Base-by-base conservation (phyloP, 2,113 vertebrate genomes). In the Chascanopsetta lugubris region DNA sequence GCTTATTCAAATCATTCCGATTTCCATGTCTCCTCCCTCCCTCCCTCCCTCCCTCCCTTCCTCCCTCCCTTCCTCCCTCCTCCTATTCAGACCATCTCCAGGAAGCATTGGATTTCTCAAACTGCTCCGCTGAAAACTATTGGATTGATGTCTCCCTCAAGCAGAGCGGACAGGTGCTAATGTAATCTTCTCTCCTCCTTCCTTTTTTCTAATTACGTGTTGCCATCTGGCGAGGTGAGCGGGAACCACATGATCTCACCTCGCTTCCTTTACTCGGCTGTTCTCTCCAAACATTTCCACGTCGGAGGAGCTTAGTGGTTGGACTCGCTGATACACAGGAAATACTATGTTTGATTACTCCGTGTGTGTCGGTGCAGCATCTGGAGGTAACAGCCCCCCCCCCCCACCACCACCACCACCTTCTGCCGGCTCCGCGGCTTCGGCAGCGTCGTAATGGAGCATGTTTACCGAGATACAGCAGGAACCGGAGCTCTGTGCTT, bases 131-230 rank as follows among this genome's bases (percentile, higher is more conserved):
- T 46, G 68, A 20, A 9, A 66, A 71, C 64, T 80, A 77, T 84
- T 75, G 86, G 85, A 91, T 74, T 88, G 86, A 90, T 86, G 81
- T 86, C 76, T 84, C 77, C 78, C 65, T 83, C 84, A 77, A 88
- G 82, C 76, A 69, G 80, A n/a, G 85, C 46, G 69, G 75, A 72
- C 85, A 85, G 83, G 85, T 75, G 83, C 78, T 87, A 87, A 89
- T 81, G 72, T 81, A 86, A 91, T 88, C 79, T 81, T 76, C 72
- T 57, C 62, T 59, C 56, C 70, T 71, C 66, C 75, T 82, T 65
- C 68, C 69, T 76, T 80, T n/a, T 78, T 87, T 85, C 78, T 90
- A 89, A 91, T 92, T 90, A 91, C 43, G 75, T 72, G 77, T 67
- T 74, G 82, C 87, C 89, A 91, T 90, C 89, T 91, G 90, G 80